Base-by-base conservation (phyloP, 2,113 vertebrate genomes). In the Pteruthius melanotis region DNA sequence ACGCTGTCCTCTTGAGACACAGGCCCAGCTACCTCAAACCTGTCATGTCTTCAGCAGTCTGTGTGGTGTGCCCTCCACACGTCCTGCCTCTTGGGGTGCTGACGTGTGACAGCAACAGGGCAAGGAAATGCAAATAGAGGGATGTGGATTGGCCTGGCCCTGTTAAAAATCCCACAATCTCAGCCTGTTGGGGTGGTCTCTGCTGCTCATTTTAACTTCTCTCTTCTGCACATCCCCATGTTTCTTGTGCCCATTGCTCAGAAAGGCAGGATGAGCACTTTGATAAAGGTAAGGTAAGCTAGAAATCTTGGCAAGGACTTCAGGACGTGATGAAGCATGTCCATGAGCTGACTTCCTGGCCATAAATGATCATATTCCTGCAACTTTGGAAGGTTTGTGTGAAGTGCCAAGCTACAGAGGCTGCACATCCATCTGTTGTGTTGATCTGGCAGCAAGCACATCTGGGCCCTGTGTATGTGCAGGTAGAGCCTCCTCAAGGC, bases 291-390 rank as follows among this genome's bases (percentile, higher is more conserved):
- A 90, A 92, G 83, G 28, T 85, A 87, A 95, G 87, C 71, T 90
- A n/a, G 85, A 87, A 89, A n/a, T 61, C 63, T 93, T 93, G 90
- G 84, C 93, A 90, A 28, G 79, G 60, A 5, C 44, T 68, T 70
- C 33, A 71, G 76, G 76, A 88, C 37, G 0, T 86, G 93, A 87
- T 79, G 72, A 40, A 84, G 64, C 93, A 16, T 33, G 90, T 92
- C 82, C 15, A 1, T 49, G 93, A 86, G 68, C 88, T 60, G 88
- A 50, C 64, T 93, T 86, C 72, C 85, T 84, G 60, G 40, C 76
- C 88, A 69, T 92, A 89, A 93, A 68, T 68, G 68, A 90, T 83
- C 20, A 59, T 87, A 91, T 90, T 95, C 22, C 3, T 90, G 68
- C 88, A 94, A 10, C 56, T 89, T 90, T 35, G 63, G 66, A 76